These are phyloP conservation scores for Emesis furor DNA, from an alignment of 2,888 invertebrate species.

Conservation along the genomic window DNA sequence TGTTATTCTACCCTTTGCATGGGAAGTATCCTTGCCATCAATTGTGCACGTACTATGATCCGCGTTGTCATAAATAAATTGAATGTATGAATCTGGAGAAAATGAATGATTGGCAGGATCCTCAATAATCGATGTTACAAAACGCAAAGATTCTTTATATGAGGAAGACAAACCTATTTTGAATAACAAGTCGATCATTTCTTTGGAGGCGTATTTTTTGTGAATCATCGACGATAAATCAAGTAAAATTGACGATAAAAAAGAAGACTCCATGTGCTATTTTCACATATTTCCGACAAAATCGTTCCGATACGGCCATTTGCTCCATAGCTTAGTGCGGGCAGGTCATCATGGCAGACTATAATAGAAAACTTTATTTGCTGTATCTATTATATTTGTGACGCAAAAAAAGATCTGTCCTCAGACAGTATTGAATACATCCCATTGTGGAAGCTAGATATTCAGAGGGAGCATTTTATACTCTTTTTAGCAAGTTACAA, in stretches of 20 bases:
- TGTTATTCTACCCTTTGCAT: slow-evolving; percentile 77
- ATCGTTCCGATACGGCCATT: too few species aligned
- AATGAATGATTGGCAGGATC: slow-evolving; percentile 55
- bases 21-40: slow-evolving; percentile 76
- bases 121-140: slow-evolving; percentile 73
- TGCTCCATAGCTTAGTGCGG: too few species aligned
- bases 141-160: slow-evolving; percentile 73
- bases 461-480: too few species aligned
- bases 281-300: too few species aligned
- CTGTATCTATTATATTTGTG: too few species aligned
- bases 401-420: too few species aligned
- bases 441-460: too few species aligned
- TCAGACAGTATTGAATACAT: too few species aligned
- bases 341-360: too few species aligned
- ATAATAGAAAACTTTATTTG: too few species aligned
- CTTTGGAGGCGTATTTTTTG: slow-evolving; percentile 70
- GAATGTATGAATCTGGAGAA: slow-evolving; percentile 66
- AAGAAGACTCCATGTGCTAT: slow-evolving; percentile 37
- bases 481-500: too few species aligned
- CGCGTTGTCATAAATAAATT: slow-evolving; percentile 78
- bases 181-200: slow-evolving; percentile 67
- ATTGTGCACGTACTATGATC: slow-evolving; percentile 76
- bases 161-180: slow-evolving; percentile 68
- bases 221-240: slow-evolving; percentile 75
- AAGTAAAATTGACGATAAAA: slow-evolving; percentile 77